Base-by-base conservation (phyloP, 2,888 invertebrate species). In the Synanthedon formicaeformis region DNA sequence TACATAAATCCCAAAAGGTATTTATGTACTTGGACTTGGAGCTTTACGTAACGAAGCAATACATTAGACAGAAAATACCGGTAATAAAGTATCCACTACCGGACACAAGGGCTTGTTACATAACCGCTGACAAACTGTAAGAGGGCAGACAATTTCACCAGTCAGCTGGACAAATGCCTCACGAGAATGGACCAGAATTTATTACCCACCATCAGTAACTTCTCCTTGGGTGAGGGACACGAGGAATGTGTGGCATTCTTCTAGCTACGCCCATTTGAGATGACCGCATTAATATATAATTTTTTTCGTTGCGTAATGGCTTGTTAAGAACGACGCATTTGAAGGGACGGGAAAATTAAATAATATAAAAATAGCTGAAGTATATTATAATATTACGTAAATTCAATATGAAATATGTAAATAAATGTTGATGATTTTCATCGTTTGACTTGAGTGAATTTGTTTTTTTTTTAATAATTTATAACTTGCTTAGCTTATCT, bases 161-260 rank as follows among this genome's bases (percentile, higher is more conserved):
- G 74, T 75, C 73, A 71, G 67, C 66, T 59, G 75, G 77, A 78
- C 80, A 79, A 79, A 79, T 78, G 77, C 69, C 69, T 64, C 66
- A 62, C 73, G 68, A 75, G 79, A 76, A 75, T 74, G 74, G 75
- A 61, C 69, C 60, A 59, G 60, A 70, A 80, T 80, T 79, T 78
- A 80, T 75, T 63, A 60, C 67, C 60, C 40, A 61, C 71, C 64
- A 80, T 80, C 71, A 69, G 78, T 80, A 75, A 73, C 65, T 48
- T 52, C 50, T 50, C 62, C 65, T 64, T 66, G 53, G 52, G 51
- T 68, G 69, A 66, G 61, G 61, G 66, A 69, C 67, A 65, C 67
- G 57, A 69, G 61, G 74, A 71, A 75, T 76, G 71, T 71, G 69
- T 71, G 53, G 57, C 53, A 58, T 59, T 58, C 58, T 58, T 58